Evolutionary conservation across 2,113 vertebrate genomes (phyloP).

Genomic region (Bos indicus): DNA sequence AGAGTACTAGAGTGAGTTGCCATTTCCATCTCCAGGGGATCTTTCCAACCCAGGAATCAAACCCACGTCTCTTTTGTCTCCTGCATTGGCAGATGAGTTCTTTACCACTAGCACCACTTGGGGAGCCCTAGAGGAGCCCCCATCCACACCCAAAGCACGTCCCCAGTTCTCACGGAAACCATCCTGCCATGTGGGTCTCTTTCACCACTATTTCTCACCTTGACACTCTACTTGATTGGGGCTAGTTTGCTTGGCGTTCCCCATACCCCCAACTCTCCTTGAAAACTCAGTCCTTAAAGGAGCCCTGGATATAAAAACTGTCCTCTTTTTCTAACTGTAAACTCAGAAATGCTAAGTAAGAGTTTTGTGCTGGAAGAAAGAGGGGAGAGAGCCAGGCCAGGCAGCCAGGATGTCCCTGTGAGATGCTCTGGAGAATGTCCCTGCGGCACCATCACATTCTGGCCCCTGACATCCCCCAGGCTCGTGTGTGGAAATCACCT

Average conservation of each 20-base stretch:
- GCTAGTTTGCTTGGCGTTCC: not conserved
- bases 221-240: not conserved
- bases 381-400: not conserved
- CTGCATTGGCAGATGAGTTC: not conserved
- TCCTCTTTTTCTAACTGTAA: conserved; percentile 11
- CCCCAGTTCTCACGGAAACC: not conserved
- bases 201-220: not conserved
- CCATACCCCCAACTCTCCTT: not conserved
- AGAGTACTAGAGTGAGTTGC: not conserved
- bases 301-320: not conserved
- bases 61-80: not conserved
- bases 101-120: not conserved
- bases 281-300: not conserved
- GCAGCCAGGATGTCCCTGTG: not conserved
- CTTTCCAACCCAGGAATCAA: not conserved
- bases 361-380: not conserved
- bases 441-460: not conserved
- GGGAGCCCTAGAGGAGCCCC: not conserved
- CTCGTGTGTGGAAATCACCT: not conserved
- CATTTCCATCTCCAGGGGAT: not conserved
- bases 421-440: not conserved
- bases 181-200: accelerated
- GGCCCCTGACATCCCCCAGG: not conserved
- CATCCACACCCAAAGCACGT: not conserved
- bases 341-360: not conserved